Evolutionary conservation across 2,888 invertebrate species (phyloP).

Genomic region (Hetaerina titia): DNA sequence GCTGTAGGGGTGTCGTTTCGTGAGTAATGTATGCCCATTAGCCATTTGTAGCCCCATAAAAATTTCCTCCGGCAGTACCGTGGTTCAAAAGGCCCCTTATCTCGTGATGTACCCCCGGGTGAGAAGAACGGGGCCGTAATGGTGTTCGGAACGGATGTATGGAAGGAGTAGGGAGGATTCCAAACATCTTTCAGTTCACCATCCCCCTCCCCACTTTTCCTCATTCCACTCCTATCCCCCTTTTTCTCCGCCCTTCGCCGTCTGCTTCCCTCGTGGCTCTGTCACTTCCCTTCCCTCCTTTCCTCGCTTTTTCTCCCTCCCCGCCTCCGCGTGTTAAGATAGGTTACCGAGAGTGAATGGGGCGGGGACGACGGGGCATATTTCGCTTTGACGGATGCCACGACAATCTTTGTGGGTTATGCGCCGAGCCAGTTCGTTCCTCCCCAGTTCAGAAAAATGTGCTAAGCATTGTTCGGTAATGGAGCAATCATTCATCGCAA

Average conservation of each 20-base stretch:
- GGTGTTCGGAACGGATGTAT: background rate
- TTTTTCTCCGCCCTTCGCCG: background rate
- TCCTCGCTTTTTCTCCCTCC: background rate
- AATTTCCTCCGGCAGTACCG: slow-evolving; percentile 63
- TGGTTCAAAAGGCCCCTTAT: slow-evolving; percentile 56
- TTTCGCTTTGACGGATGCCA: slow-evolving; percentile 11
- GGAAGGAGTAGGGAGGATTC: background rate
- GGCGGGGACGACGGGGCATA: background rate
- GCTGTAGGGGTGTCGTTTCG: slow-evolving; percentile 1
- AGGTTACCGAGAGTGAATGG: background rate
- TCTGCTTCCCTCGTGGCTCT: background rate
- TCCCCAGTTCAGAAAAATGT: background rate
- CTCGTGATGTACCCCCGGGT: slow-evolving; percentile 56
- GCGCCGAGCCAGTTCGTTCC: background rate
- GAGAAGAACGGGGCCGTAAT: slow-evolving; percentile 19
- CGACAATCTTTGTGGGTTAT: slow-evolving; percentile 25
- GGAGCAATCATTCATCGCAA: background rate
- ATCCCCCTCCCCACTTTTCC: background rate
- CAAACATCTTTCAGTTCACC: background rate
- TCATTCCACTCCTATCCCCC: background rate
- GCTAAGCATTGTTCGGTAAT: slow-evolving; percentile 27
- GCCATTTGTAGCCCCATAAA: slow-evolving; percentile 61
- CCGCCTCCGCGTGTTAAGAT: background rate
- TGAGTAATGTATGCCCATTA: slow-evolving; percentile 61
- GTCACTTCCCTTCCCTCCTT: background rate